Evolutionary conservation across 2,888 invertebrate species (phyloP), one percentile per base, ranked within the genome.

Genomic region (Noctua janthe): DNA sequence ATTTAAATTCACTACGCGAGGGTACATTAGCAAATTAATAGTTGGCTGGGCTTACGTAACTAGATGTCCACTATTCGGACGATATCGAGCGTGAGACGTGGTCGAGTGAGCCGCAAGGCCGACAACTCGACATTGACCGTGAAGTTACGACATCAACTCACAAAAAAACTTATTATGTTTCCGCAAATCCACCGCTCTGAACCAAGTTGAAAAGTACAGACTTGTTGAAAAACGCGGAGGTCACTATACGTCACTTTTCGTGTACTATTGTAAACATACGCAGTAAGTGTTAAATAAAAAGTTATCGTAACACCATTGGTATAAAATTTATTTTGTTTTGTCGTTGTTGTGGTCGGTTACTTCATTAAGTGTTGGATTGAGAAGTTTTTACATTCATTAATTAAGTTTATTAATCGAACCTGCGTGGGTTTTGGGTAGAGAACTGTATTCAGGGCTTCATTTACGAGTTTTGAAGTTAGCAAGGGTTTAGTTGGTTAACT

Each of bases 101-200:
- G 92, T 94, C 92, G 93, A 94, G 91, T 92, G 94, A 92, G 92
- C 91, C 89, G 89, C 97, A 97, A 97, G 97, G 97, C 91, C 96
- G 93, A 88, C 94, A 91, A 90, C 92, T 95, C 96, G 97, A 95
- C 97, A 97, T 97, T 97, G 97, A 95, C 97, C 97, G 95, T 97
- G 95, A 95, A 94, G 94, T 94, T 93, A 94, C 94, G 92, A 93
- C 94, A 94, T 92, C 91, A 90, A 90, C 87, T 92, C 91, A 91
- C 87, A 91, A 92, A 94, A 95, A 93, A 93, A 92, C 92, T 92
- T 93, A 93, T 94, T 94, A 93, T 92, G 94, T 97, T 97, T 97
- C 97, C 97, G 97, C 96, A 95, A 96, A 95, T 94, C 93, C 91
- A 93, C 91, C 90, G 90, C 90, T 88, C 84, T 83, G 90, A 89